Conservation (phyloP, 2,888 invertebrate species). For the Eupithecia abbreviata region DNA sequence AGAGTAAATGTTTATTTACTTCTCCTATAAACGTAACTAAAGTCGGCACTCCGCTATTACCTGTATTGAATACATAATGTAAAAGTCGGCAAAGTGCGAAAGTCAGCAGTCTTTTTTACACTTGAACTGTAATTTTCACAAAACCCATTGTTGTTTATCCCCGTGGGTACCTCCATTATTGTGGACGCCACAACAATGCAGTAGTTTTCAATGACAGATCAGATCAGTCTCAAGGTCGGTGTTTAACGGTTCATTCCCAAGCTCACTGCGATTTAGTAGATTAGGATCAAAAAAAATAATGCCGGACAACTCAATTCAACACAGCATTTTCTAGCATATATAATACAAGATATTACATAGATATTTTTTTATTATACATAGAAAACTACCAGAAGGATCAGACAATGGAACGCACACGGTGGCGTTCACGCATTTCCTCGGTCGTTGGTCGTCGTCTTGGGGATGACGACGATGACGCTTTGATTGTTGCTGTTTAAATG, state of each 20-base stretch:
- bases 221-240: conserved; percentile 42
- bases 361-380: too few relatives aligned
- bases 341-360: too few relatives aligned
- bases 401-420: neutral
- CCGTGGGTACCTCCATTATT: conserved; percentile 5
- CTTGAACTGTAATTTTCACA: neutral
- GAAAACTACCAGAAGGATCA: too few relatives aligned
- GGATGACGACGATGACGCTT: too few relatives aligned
- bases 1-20: neutral
- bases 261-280: conserved; percentile 7
- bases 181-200: conserved; percentile 38
- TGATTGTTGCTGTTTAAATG: too few relatives aligned
- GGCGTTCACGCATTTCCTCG: neutral
- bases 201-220: conserved; percentile 51
- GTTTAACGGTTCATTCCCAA: conserved; percentile 8
- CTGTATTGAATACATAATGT: too few relatives aligned
- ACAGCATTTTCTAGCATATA: too few relatives aligned
- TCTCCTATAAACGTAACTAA: neutral
- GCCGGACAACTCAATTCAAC: too few relatives aligned
- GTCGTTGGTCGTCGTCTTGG: too few relatives aligned
- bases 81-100: too few relatives aligned
- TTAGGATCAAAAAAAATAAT: neutral
- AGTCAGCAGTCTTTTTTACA: neutral
- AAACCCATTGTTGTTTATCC: neutral
- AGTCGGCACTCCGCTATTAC: too few relatives aligned